phyloP scores from a whole-genome alignment of 2,113 vertebrate genomes.

The Myanophis thanlyinensis region DNA sequence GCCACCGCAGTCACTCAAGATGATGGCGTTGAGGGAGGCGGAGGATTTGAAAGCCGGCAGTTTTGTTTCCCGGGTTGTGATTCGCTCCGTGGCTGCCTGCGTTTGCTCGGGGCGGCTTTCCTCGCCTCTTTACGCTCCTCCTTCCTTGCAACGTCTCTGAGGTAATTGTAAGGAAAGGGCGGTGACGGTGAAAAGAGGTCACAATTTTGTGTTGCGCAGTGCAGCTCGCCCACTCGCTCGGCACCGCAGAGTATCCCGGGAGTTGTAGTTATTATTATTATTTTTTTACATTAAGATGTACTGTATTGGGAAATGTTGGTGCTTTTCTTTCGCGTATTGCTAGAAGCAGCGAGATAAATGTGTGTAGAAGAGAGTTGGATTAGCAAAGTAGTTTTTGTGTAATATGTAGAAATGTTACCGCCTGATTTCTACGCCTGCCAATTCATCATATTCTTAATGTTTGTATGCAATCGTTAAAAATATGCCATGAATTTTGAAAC shows the following conservation, averaged over 20 bases:
- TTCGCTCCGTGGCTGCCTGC: slow-evolving; percentile 52
- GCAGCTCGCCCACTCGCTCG: background rate
- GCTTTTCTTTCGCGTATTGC: background rate
- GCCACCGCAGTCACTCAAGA: slow-evolving; percentile 33
- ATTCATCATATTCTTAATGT: background rate
- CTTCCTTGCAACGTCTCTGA: background rate
- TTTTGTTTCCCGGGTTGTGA: slow-evolving; percentile 61
- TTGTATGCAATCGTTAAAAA: background rate
- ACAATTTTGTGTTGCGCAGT: background rate
- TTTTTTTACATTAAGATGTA: background rate
- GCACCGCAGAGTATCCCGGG: slow-evolving; percentile 11
- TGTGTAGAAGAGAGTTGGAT: background rate
- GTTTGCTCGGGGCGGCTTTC: slow-evolving; percentile 37
- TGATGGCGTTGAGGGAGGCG: slow-evolving; percentile 64
- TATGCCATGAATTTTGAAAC: background rate
- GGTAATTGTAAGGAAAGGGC: slow-evolving; percentile 52
- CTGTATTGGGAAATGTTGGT: background rate
- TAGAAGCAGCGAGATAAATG: background rate
- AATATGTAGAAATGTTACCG: background rate
- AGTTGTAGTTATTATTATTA: slow-evolving; percentile 11
- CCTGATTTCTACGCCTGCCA: background rate
- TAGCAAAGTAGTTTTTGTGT: background rate
- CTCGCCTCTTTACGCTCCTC: background rate
- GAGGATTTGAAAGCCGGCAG: slow-evolving; percentile 78
- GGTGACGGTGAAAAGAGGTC: background rate